Evolutionary conservation across 2,113 vertebrate genomes (phyloP), one percentile per base, ranked within the genome.

Genomic region (Bostrychus sinensis): DNA sequence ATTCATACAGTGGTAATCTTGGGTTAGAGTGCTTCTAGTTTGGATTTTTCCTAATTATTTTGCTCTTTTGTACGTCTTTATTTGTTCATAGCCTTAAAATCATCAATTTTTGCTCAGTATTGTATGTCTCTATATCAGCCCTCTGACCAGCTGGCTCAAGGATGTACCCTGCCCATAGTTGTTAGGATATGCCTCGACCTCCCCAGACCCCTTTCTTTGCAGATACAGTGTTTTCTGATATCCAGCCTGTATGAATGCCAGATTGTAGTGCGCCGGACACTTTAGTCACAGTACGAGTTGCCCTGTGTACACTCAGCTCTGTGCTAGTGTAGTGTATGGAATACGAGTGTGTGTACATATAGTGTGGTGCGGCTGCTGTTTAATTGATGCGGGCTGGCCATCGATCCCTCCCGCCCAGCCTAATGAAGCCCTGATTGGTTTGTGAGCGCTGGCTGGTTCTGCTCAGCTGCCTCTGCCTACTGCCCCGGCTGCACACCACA

Each of bases 341-440:
- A 67, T 54, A 53, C 39, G 32, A 69, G 36, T 71, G 54, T 73
- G 55, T 74, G 32, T 82, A 46, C 42, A 62, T 78, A 65, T 81
- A 66, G 72, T 77, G 78, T 62, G 72, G 85, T 83, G 83, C 22
- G 81, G 70, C 85, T 77, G 86, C 88, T 92, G 90, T 91, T 92
- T 93, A 92, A 92, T 93, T 93, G 91, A 92, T 92, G 91, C 89
- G 72, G 91, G 92, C 91, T 91, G 88, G 88, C 86, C 90, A 92
- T 92, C 92, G 91, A 93, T 92, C 90, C 89, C 87, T 84, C 87
- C 91, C 90, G 91, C 92, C 90, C 85, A 78, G 88, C 86, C 90
- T 93, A 93, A 93, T 93, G 91, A 93, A 93, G 92, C 89, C 88
- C 90, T 93, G 92, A 93, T 93, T 93, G 92, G 92, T 92, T 93